Conservation (phyloP, 2,113 vertebrate species). For the Lontra canadensis region DNA sequence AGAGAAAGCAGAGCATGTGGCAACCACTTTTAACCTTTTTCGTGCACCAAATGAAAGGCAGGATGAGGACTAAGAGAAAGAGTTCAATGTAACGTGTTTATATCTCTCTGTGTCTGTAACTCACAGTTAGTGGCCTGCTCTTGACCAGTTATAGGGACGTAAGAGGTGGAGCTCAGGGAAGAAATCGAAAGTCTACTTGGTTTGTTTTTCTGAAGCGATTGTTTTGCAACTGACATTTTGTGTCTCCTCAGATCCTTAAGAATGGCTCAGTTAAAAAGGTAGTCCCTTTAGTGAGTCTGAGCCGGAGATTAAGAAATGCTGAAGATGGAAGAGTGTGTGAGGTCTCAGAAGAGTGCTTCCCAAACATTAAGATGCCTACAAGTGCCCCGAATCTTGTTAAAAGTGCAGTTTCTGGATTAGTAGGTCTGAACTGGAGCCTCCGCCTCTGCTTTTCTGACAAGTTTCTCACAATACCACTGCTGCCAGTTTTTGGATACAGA, state of each 20-base stretch:
- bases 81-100: rapidly evolving
- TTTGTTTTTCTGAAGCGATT: not conserved
- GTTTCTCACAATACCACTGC: not conserved
- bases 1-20: not conserved
- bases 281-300: not conserved
- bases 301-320: not conserved
- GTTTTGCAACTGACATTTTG: not conserved
- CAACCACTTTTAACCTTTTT: not conserved
- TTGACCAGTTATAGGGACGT: not conserved
- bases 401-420: not conserved
- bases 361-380: too few species aligned
- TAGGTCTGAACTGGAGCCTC: not conserved
- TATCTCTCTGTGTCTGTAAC: not conserved
- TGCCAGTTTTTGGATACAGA: not conserved
- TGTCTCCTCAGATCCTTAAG: not conserved
- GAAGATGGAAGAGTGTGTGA: not conserved
- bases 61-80: not conserved
- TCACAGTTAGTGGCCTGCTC: not conserved
- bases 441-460: not conserved
- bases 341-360: not conserved
- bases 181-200: not conserved
- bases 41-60: not conserved
- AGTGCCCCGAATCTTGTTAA: not conserved
- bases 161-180: not conserved
- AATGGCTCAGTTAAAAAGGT: not conserved